Evolutionary conservation across 1,140 invertebrate genomes (phyloP).

Genomic region (Leucophenga varia): DNA sequence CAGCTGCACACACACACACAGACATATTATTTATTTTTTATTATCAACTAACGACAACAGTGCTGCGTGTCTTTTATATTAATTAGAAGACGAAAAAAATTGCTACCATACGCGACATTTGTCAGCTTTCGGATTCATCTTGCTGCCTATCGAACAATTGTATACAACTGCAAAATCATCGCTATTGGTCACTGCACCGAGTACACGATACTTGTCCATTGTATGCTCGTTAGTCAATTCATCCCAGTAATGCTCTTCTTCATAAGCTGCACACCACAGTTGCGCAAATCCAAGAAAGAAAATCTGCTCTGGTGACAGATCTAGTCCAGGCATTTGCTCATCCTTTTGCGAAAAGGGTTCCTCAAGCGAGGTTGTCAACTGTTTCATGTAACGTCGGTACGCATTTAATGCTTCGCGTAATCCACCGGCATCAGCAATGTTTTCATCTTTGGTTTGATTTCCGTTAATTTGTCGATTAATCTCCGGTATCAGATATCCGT

Average conservation of each 20-base stretch:
- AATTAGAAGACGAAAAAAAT: too few relatives aligned
- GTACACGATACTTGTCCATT: constrained; percentile 59
- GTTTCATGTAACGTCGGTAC: constrained; percentile 59
- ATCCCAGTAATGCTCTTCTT: constrained; percentile 43
- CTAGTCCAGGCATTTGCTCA: constrained; percentile 74
- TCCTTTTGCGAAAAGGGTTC: constrained; percentile 57
- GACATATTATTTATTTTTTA: too few relatives aligned
- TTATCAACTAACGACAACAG: too few relatives aligned
- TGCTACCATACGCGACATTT: constrained; percentile 44
- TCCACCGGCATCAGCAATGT: constrained; percentile 83
- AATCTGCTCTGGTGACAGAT: constrained; percentile 80
- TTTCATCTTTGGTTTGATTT: constrained; percentile 67
- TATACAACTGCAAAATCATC: constrained; percentile 65
- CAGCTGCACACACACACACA: too few relatives aligned
- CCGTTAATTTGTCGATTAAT: constrained; percentile 63
- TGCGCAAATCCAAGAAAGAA: constrained; percentile 92
- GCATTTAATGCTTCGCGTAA: constrained; percentile 85
- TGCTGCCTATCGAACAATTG: constrained; percentile 61
- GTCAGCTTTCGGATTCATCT: constrained; percentile 65
- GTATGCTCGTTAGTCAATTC: constrained; percentile 37
- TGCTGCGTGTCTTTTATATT: too few relatives aligned
- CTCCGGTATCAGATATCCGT: constrained; percentile 43
- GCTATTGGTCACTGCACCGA: constrained; percentile 69
- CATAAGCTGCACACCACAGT: constrained; percentile 51
- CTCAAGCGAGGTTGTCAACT: constrained; percentile 52